Percentiles rank a stretch among this genome's conserved stretches.
Evolutionary conservation across 2,888 invertebrate species (phyloP).

Genomic region (Lingula anatina): DNA sequence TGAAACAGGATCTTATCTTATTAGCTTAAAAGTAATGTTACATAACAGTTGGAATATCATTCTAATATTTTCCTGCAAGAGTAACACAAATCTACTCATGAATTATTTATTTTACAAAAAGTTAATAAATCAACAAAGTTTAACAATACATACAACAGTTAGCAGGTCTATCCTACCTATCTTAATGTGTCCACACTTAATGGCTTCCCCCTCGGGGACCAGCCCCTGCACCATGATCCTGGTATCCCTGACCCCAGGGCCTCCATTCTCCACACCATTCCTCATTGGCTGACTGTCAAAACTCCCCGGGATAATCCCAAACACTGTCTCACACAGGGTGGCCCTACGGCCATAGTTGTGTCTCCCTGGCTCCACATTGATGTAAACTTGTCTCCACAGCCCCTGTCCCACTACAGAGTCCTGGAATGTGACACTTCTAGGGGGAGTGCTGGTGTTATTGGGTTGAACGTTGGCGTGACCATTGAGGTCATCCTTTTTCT

Average conservation of each 20-base stretch:
- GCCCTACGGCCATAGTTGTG: conserved; percentile 58
- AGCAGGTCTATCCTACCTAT: conserved; percentile 55
- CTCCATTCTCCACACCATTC: conserved; percentile 4
- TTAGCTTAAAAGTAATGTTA: no score
- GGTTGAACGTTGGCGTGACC: neutral
- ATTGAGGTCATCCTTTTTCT: neutral
- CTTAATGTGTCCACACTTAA: conserved; percentile 66
- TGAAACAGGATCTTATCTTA: no score
- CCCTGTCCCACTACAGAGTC: no score
- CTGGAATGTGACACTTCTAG: conserved; percentile 11
- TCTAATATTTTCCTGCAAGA: no score
- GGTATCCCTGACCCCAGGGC: conserved; percentile 56
- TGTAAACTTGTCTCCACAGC: no score
- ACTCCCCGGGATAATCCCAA: conserved; percentile 72
- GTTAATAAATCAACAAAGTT: neutral
- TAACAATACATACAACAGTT: neutral
- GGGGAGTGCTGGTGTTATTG: neutral
- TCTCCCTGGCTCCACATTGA: conserved; percentile 58
- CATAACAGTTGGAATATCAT: no score
- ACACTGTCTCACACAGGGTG: conserved; percentile 71
- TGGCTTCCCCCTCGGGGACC: conserved; percentile 63
- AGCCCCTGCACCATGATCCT: conserved; percentile 73
- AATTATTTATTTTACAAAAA: no score
- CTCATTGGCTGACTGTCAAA: conserved; percentile 52
- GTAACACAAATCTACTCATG: no score